Conservation (phyloP, 2,888 invertebrate genomes). For the Tipula confusa region DNA sequence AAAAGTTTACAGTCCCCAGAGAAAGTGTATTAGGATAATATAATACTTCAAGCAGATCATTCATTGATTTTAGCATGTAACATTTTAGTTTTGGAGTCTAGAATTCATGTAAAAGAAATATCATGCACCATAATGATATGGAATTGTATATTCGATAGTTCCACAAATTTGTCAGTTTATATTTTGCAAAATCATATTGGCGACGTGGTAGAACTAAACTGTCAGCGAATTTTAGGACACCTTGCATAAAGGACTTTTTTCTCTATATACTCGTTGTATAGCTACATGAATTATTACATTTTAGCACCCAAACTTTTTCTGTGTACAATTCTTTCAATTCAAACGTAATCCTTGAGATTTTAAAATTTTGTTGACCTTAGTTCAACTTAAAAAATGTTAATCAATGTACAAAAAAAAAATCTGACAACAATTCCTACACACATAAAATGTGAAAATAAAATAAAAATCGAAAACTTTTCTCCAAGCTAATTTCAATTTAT, state of each 20-base stretch:
- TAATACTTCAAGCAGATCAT: no score
- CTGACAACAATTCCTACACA: neutral
- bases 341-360: neutral
- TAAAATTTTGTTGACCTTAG: neutral
- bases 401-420: neutral
- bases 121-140: no score
- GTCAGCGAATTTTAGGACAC: no score
- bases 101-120: no score
- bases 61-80: no score
- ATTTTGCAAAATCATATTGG: no score
- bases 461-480: neutral
- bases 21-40: no score
- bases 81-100: no score
- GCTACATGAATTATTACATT: neutral
- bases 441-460: neutral
- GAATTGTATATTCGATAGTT: no score
- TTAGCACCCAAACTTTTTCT: neutral
- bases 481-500: neutral
- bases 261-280: neutral
- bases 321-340: neutral
- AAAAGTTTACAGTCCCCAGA: no score
- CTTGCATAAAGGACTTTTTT: neutral
- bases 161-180: no score
- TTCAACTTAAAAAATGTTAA: neutral
- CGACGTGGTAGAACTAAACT: no score